phyloP scores from a whole-genome alignment of 2,797 vertebrate genomes.

The Dermochelys coriacea region DNA sequence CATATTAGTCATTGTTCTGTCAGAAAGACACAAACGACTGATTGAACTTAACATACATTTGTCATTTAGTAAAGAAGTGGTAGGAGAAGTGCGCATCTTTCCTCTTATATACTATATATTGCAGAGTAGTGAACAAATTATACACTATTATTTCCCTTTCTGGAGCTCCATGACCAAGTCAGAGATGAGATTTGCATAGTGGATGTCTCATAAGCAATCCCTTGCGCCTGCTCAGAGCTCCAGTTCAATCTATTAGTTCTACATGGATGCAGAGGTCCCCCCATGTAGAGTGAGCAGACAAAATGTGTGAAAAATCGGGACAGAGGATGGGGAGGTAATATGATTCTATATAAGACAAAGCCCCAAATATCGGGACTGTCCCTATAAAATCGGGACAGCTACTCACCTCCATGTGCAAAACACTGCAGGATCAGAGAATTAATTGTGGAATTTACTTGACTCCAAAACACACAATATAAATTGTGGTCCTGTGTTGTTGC shows the following conservation, averaged over 20 bases:
- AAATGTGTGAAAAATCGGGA: no score
- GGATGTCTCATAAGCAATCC: not conserved
- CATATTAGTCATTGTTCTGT: not conserved
- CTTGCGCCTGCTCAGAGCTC: not conserved
- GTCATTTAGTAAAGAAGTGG: not conserved
- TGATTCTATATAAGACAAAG: no score
- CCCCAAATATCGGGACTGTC: no score
- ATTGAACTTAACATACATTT: not conserved
- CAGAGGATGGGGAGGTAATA: no score
- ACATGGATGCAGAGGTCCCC: not conserved
- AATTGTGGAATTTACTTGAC: not conserved
- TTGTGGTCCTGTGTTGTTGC: not conserved
- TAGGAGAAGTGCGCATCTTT: not conserved
- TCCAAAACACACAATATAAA: not conserved
- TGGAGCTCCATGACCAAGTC: not conserved
- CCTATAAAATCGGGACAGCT: no score
- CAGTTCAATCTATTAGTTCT: not conserved
- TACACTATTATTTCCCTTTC: not conserved
- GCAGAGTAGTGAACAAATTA: not conserved
- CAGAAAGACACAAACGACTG: not conserved
- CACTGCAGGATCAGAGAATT: accelerated
- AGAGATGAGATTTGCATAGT: not conserved
- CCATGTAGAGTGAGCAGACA: not conserved
- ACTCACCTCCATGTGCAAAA: not conserved
- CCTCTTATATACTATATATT: not conserved